These are phyloP conservation scores for Gastracanthus pulcherrimus DNA, from an alignment of 2,888 invertebrate species.

Conservation along the genomic window DNA sequence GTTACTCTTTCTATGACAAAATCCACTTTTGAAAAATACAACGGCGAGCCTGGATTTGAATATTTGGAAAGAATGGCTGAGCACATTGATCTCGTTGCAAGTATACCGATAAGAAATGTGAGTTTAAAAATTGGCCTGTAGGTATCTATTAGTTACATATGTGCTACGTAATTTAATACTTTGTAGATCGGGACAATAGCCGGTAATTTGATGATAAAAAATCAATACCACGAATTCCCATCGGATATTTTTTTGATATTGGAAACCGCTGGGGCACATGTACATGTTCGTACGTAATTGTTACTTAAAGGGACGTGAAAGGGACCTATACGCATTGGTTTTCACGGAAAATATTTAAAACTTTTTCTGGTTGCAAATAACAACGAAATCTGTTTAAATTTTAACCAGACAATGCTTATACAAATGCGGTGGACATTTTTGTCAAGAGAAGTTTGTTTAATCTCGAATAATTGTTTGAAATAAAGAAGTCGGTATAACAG, in stretches of 20 bases:
- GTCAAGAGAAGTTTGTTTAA: no score
- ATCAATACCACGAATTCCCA: conserved; percentile 83
- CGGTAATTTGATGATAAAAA: conserved; percentile 85
- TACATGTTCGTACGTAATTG: conserved; percentile 78
- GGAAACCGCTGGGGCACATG: conserved; percentile 81
- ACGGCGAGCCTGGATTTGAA: conserved; percentile 78
- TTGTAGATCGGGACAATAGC: conserved; percentile 83
- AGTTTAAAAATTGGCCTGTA: conserved; percentile 67
- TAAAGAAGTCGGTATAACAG: no score
- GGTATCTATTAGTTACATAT: not conserved
- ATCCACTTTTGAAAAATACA: conserved; percentile 77
- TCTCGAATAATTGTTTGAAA: no score
- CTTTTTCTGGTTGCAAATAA: no score
- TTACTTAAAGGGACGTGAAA: no score
- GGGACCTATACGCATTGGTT: no score
- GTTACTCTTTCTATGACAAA: conserved; percentile 80
- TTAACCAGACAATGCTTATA: no score
- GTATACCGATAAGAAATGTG: conserved; percentile 86
- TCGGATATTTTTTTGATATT: conserved; percentile 85
- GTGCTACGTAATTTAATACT: no score
- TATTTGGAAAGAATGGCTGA: conserved; percentile 81
- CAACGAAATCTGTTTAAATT: no score
- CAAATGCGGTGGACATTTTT: no score
- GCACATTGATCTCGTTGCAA: conserved; percentile 85
- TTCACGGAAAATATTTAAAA: no score